Evolutionary conservation across 2,113 vertebrate species (phyloP).

Genomic region (Antechinus stuartii): DNA sequence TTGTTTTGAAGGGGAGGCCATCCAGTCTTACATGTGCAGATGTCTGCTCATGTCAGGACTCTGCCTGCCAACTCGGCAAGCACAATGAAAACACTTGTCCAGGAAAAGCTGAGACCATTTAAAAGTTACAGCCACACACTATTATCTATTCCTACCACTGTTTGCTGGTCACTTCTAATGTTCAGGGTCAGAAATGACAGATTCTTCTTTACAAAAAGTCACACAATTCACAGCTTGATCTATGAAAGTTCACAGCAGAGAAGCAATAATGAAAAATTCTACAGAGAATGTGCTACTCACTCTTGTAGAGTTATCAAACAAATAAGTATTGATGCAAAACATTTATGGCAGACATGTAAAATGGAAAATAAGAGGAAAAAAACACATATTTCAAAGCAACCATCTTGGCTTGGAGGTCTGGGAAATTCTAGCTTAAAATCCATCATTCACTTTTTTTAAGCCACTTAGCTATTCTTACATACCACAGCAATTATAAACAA

Average conservation of each 20-base stretch:
- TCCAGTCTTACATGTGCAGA: accelerated
- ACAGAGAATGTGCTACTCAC: not conserved
- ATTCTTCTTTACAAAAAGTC: not conserved
- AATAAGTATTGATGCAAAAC: not conserved
- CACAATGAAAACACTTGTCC: not conserved
- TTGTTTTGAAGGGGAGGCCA: not conserved
- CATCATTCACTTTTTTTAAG: not conserved
- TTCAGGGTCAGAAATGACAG: not conserved
- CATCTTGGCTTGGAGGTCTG: not conserved
- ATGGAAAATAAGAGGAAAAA: not conserved
- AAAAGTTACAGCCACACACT: not conserved
- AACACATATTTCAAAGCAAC: not conserved
- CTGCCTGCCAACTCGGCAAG: not conserved
- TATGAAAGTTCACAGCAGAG: not conserved
- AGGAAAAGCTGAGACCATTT: not conserved
- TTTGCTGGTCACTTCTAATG: not conserved
- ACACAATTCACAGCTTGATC: not conserved
- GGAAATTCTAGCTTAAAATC: not conserved
- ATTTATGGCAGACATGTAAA: not conserved
- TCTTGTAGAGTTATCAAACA: not conserved
- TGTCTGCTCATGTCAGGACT: not conserved
- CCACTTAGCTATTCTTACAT: not conserved
- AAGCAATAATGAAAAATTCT: not conserved
- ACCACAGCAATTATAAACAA: not conserved
- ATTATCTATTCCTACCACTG: not conserved